Conservation (phyloP, 2,113 vertebrate genomes). For the Limnothrissa miodon region DNA sequence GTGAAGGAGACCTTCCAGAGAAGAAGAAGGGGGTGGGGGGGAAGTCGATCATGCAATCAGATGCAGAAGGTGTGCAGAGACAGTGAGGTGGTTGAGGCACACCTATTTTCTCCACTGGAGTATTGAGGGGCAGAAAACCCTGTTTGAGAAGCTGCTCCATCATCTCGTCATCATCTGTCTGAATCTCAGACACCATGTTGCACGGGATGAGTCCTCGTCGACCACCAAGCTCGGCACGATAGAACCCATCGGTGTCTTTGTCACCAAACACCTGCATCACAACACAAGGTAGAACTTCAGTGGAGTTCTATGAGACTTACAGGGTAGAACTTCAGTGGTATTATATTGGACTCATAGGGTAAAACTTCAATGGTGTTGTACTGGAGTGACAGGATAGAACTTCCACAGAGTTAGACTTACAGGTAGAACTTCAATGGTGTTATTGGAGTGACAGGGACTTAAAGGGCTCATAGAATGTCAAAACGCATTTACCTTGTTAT, state of each 20-base stretch:
- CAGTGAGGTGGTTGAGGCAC: conserved; percentile 19
- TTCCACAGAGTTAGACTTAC: too few relatives aligned
- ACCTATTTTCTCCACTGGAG: conserved; percentile 93
- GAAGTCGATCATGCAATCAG: not conserved
- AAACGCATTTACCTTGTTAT: too few relatives aligned
- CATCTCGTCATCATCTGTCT: conserved; percentile 92
- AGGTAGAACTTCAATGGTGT: too few relatives aligned
- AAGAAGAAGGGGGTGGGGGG: not conserved
- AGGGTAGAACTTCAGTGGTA: too few relatives aligned
- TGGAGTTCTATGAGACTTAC: not conserved
- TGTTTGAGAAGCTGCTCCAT: conserved; percentile 93
- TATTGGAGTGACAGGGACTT: too few relatives aligned
- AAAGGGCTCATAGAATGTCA: too few relatives aligned
- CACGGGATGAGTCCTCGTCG: conserved; percentile 91
- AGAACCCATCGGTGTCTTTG: conserved; percentile 95
- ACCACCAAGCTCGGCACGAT: conserved; percentile 86
- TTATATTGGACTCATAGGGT: too few relatives aligned
- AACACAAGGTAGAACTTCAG: conserved; percentile 20
- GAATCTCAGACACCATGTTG: conserved; percentile 98
- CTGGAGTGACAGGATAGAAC: too few relatives aligned
- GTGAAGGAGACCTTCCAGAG: not conserved
- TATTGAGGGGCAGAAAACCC: conserved; percentile 94
- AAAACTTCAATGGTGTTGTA: too few relatives aligned
- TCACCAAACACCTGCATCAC: conserved; percentile 85
- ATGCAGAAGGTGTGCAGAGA: not conserved